Evolutionary conservation across 1,140 invertebrate species (phyloP), one percentile per base, ranked within the genome.

Genomic region (Lordiphosa mommai): DNA sequence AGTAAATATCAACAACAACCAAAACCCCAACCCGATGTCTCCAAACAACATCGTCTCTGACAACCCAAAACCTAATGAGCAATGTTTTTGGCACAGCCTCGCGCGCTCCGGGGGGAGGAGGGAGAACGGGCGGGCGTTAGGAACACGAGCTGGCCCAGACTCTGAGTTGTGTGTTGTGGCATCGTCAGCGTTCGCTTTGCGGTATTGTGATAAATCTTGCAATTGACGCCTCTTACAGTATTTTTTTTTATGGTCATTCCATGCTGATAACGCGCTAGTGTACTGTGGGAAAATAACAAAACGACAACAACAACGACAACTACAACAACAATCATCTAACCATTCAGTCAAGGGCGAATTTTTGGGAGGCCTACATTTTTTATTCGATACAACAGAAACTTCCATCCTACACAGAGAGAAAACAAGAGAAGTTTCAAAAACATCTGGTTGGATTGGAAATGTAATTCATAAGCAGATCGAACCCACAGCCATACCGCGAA

Each of bases 1-100:
- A 76, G 77, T 71, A 82, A 84, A 80, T 84, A 84, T 82, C 76
- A 82, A 82, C 77, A 82, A 51, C 53, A 67, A 40, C 63, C 12
- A 14, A 12, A 37, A 9, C 13, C 20, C 14, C 14, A 8, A 40
- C 23, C 13, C 17, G 38, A 27, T 36, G 34, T 44, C 57, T 20
- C 32, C 46, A 29, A n/a, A n/a, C n/a, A 14, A 1, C 27, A 10
- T 14, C 56, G 47, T 29, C 64, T 29, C 34, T 61, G 53, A 57
- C 46, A 72, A 64, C 73, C 66, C 51, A 70, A 80, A 80, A 67
- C 76, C 66, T 70, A 84, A 80, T 84, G 77, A 76, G 71, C 61
- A 76, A 71, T 76, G 76, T 82, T 67, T 65, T 61, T 57, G 49
- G 50, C 57, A 60, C 53, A 64, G 34, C 50, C n/a, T 60, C 56